Conservation (phyloP, 2,797 vertebrate species). For the Oophaga sylvatica region DNA sequence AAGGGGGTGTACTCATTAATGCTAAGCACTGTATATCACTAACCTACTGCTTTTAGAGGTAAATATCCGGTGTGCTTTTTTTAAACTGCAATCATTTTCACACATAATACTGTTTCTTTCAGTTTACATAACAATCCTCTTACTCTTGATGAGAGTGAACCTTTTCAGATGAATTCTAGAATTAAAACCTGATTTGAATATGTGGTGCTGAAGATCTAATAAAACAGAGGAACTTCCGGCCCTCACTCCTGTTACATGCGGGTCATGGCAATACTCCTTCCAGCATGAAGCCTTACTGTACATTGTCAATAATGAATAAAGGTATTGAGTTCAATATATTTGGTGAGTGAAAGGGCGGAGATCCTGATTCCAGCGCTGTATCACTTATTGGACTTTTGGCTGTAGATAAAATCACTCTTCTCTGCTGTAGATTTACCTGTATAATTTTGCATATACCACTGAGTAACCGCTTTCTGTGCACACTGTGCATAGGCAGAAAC, state of each 20-base stretch:
- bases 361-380: too few species aligned
- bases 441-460: too few species aligned
- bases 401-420: too few species aligned
- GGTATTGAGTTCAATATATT: too few species aligned
- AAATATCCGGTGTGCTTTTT: neutral
- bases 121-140: constrained; percentile 47
- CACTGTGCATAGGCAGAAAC: too few species aligned
- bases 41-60: neutral
- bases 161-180: constrained; percentile 31
- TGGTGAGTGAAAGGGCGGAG: too few species aligned
- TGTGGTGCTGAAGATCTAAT: neutral
- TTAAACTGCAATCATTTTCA: neutral
- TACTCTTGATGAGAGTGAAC: constrained; percentile 16
- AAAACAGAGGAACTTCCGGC: neutral
- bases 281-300: neutral
- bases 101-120: neutral
- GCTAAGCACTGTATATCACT: neutral
- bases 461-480: too few species aligned
- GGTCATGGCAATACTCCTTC: neutral
- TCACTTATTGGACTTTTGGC: too few species aligned
- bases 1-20: too few species aligned
- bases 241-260: neutral
- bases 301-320: neutral
- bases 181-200: neutral
- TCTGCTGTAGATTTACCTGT: too few species aligned